Percentiles rank a stretch among this genome's conserved stretches.
phyloP scores from a whole-genome alignment of 2,888 invertebrate species.

The Leistus spinibarbis region DNA sequence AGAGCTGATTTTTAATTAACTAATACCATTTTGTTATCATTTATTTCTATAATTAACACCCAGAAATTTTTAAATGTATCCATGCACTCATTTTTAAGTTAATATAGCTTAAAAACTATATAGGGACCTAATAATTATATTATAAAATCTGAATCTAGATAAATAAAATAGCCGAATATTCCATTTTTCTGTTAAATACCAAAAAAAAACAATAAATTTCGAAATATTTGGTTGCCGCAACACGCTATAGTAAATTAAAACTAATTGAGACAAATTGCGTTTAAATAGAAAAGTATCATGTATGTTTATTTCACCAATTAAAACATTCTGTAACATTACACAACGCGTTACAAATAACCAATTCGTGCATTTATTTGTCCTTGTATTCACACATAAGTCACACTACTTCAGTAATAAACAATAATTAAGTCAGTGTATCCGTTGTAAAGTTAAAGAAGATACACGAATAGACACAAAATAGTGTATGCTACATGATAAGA shows the following conservation, averaged over 20 bases:
- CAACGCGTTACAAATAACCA: background rate
- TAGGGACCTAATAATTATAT: too few species aligned
- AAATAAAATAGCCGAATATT: too few species aligned
- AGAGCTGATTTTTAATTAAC: too few species aligned
- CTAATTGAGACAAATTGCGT: background rate
- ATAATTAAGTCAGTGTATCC: background rate
- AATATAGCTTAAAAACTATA: too few species aligned
- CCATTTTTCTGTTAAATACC: too few species aligned
- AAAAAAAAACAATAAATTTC: too few species aligned
- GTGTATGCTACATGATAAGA: constrained; percentile 17
- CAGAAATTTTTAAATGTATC: background rate
- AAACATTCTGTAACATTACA: background rate
- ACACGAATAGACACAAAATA: background rate
- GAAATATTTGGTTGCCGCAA: background rate
- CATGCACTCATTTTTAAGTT: background rate
- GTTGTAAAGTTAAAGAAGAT: background rate
- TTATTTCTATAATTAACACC: too few species aligned
- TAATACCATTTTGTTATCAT: too few species aligned
- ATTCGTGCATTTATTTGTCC: background rate
- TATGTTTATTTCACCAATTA: background rate
- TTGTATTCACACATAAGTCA: background rate
- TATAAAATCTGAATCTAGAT: too few species aligned
- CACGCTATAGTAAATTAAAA: background rate
- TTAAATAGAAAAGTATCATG: background rate
- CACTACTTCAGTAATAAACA: background rate